Base-by-base conservation (phyloP, 2,113 vertebrate genomes). In the Hystrix cristata region DNA sequence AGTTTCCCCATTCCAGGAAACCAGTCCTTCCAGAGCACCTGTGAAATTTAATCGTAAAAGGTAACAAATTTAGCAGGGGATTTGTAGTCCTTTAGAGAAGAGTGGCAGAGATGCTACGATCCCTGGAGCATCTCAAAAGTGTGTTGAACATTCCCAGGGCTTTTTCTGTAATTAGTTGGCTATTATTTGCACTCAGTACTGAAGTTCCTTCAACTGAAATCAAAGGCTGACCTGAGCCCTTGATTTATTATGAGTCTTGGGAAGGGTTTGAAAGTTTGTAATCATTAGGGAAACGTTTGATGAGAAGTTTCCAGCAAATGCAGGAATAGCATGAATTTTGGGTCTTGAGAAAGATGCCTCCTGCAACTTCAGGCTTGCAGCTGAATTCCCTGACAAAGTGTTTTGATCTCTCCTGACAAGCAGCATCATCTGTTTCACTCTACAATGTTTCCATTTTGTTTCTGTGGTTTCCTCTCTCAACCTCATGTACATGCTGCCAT, bases 161-260 rank as follows among this genome's bases (percentile, higher is more conserved):
- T 76, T 94, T 94, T 67, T 3, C 3, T 64, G 83, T 51, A 93
- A 93, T 5, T 69, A 60, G 19, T 12, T 18, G 46, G 4, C 57
- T 74, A 34, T 51, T 80, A 38, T 43, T 60, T 84, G 69, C 90
- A n/a, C 59, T 84, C 79, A 71, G 13, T 1, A 29, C 2, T 80
- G 31, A 18, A 51, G 3, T 38, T 81, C 55, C 82, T 91, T 85
- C 29, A 55, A 19, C 4, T 78, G 46, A 90, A 92, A 93, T 57
- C 74, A 93, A 94, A 88, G 87, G 29, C 46, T n/a, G 90, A 92
- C 29, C 31, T 57, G 74, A 59, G 71, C 14, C 55, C 59, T 31
- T 91, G 94, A 87, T 95, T 95, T 97, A 64, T 31, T 55, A 14
- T 84, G 38, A 94, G 29, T 95, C 60, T 96, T 86, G 25, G 48